Conservation (phyloP, 2,888 invertebrate species). For the Micoletzkya japonica region DNA sequence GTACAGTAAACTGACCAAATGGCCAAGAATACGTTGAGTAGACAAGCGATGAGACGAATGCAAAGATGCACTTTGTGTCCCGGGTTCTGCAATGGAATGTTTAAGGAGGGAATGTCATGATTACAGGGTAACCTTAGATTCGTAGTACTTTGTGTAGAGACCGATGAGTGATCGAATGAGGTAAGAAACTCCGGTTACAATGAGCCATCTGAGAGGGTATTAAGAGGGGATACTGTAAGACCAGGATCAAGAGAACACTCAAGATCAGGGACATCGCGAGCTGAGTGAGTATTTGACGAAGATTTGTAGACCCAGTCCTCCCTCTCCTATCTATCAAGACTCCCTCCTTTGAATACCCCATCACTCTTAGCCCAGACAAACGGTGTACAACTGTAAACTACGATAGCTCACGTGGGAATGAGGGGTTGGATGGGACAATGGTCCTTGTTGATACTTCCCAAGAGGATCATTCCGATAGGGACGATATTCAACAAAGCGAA, state of each 20-base stretch:
- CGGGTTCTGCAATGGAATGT: not conserved
- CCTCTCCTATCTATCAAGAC: not conserved
- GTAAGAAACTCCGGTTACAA: slow-evolving; percentile 75
- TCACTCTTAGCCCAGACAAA: not conserved
- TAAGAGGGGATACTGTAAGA: not conserved
- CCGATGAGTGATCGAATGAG: slow-evolving; percentile 71
- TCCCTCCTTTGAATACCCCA: not conserved
- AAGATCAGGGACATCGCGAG: too few relatives aligned
- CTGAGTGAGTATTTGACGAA: not conserved
- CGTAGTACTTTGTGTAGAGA: slow-evolving; percentile 65
- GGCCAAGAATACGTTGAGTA: slow-evolving; percentile 27
- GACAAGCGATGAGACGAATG: slow-evolving; percentile 24
- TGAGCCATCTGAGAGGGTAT: slow-evolving; percentile 63
- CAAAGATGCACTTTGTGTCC: slow-evolving; percentile 3
- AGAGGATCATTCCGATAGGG: slow-evolving; percentile 75
- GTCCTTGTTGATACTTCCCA: slow-evolving; percentile 72
- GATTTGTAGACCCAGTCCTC: not conserved
- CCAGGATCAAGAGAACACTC: too few relatives aligned
- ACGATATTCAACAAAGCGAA: slow-evolving; percentile 60
- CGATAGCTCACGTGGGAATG: slow-evolving; percentile 70
- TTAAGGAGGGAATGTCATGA: not conserved
- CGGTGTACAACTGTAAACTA: not conserved
- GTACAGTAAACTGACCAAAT: slow-evolving; percentile 30
- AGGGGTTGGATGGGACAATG: slow-evolving; percentile 74
- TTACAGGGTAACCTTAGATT: slow-evolving; percentile 32